phyloP scores from a whole-genome alignment of 2,113 vertebrate genomes.

The Addax nasomaculatus region DNA sequence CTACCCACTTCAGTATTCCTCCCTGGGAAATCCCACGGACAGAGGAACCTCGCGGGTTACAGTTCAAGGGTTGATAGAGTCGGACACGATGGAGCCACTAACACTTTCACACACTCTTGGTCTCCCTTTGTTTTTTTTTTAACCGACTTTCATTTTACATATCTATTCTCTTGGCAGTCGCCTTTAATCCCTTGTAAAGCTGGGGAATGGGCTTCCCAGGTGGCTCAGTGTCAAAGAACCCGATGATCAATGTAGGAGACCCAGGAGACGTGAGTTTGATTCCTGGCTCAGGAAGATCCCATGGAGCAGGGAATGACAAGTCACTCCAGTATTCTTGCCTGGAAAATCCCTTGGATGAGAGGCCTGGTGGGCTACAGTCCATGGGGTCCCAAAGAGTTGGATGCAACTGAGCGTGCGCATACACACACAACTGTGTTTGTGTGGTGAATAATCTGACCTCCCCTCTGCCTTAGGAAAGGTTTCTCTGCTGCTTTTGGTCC shows the following conservation, averaged over 20 bases:
- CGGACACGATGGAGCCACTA: background rate
- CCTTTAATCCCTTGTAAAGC: background rate
- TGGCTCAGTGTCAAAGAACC: background rate
- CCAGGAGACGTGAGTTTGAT: background rate
- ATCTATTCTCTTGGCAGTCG: background rate
- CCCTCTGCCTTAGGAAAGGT: too few relatives aligned
- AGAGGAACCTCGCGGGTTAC: background rate
- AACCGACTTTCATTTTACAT: background rate
- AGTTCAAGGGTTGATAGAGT: background rate
- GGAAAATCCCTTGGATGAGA: background rate
- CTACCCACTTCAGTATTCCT: background rate
- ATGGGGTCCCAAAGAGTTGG: background rate
- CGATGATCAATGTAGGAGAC: background rate
- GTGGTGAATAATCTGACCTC: background rate
- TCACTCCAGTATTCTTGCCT: background rate
- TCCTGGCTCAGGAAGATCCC: background rate
- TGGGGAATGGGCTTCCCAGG: background rate
- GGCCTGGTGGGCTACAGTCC: background rate
- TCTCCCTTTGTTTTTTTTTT: background rate
- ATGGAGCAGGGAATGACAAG: background rate
- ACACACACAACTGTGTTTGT: background rate
- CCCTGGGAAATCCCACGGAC: background rate
- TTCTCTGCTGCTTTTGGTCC: background rate
- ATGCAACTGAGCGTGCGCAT: rapidly evolving
- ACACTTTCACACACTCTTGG: background rate